These are phyloP conservation scores for Hypsopygia costalis DNA, from an alignment of 2,888 invertebrate genomes.

Conservation along the genomic window DNA sequence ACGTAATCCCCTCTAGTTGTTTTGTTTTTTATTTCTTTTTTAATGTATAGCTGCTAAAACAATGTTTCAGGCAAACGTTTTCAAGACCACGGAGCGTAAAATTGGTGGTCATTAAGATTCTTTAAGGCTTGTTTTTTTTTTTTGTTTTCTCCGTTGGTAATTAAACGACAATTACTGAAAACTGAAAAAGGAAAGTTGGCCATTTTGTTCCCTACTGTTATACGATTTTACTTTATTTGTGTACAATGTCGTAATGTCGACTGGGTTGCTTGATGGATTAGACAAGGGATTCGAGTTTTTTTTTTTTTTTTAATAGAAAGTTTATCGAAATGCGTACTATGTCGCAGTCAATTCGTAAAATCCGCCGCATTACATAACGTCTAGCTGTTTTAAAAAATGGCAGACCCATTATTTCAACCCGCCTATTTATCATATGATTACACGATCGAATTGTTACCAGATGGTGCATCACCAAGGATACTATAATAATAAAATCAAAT, in stretches of 20 bases:
- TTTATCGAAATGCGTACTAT: no score
- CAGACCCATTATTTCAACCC: no score
- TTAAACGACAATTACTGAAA: conserved; percentile 37
- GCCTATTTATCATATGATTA: no score
- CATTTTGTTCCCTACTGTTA: neutral
- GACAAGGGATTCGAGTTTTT: no score
- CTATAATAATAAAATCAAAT: no score
- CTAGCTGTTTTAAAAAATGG: no score
- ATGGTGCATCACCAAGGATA: no score
- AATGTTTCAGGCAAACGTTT: conserved; percentile 42
- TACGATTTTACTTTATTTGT: neutral
- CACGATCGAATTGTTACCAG: no score
- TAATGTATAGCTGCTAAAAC: conserved; percentile 38
- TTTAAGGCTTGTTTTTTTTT: conserved; percentile 59
- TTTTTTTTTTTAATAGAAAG: no score
- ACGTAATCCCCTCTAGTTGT: neutral
- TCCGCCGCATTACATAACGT: no score
- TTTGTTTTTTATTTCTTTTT: conserved; percentile 24
- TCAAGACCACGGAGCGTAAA: conserved; percentile 47
- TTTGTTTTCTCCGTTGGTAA: conserved; percentile 29
- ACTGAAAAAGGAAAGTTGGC: conserved; percentile 1
- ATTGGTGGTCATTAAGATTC: conserved; percentile 55
- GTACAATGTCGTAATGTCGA: neutral
- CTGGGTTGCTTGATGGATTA: neutral
- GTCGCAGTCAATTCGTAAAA: no score